Evolutionary conservation across 1,140 invertebrate genomes (phyloP).

Genomic region (Neodiprion fabricii): DNA sequence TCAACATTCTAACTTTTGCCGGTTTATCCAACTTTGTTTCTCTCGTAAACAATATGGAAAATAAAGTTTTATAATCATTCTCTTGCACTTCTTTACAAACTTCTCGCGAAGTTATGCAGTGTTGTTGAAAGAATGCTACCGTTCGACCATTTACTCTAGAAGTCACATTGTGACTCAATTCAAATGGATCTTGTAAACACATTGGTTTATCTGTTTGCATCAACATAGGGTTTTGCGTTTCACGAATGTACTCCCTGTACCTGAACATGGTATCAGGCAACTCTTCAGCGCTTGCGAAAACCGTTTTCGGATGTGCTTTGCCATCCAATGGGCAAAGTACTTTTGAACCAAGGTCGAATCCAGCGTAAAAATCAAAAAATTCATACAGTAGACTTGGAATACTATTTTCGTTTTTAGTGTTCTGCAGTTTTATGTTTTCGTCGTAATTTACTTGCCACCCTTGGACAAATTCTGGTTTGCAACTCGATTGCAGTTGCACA

Average conservation of each 20-base stretch:
- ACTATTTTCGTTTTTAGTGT: slow-evolving; percentile 30
- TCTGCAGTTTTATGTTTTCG: slow-evolving; percentile 22
- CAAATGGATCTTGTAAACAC: slow-evolving; percentile 71
- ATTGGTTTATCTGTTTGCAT: slow-evolving; percentile 48
- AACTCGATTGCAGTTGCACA: slow-evolving; percentile 45
- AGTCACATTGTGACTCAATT: slow-evolving; percentile 65
- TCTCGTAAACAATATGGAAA: slow-evolving; percentile 34
- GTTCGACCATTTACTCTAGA: slow-evolving; percentile 35
- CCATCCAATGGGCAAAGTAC: slow-evolving; percentile 66
- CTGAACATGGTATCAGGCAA: slow-evolving; percentile 52
- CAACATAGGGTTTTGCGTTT: slow-evolving; percentile 43
- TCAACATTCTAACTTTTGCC: slow-evolving; percentile 13
- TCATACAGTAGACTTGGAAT: slow-evolving; percentile 61
- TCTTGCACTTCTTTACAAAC: slow-evolving; percentile 30
- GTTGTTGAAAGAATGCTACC: slow-evolving; percentile 36
- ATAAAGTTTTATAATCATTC: slow-evolving; percentile 33
- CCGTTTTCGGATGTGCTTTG: slow-evolving; percentile 45
- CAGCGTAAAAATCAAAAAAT: slow-evolving; percentile 67
- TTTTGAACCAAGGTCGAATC: slow-evolving; percentile 60
- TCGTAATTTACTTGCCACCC: slow-evolving; percentile 63
- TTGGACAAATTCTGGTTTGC: slow-evolving; percentile 41
- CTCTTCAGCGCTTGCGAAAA: slow-evolving; percentile 51
- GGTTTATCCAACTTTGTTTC: slow-evolving; percentile 2
- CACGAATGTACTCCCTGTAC: slow-evolving; percentile 56
- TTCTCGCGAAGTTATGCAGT: slow-evolving; percentile 33